Evolutionary conservation across 2,113 vertebrate species (phyloP).

Genomic region (Thamnophis sirtalis): DNA sequence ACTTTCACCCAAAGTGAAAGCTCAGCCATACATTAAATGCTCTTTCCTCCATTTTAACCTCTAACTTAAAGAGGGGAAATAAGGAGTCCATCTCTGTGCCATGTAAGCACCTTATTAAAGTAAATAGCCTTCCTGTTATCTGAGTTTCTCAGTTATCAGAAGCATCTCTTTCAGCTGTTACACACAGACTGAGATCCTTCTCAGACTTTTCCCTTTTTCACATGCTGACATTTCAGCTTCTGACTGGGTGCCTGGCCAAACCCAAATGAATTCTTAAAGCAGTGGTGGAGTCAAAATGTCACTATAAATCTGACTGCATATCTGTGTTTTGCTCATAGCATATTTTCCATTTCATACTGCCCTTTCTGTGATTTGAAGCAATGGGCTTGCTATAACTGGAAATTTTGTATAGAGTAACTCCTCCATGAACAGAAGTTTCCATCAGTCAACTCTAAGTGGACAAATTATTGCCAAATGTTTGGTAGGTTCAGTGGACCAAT

Average conservation of each 20-base stretch:
- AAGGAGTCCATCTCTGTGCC: background rate
- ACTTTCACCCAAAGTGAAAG: background rate
- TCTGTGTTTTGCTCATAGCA: background rate
- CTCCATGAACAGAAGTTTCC: background rate
- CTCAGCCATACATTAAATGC: background rate
- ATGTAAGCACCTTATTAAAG: background rate
- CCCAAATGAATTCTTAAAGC: background rate
- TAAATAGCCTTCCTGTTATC: background rate
- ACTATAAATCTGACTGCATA: background rate
- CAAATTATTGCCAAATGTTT: background rate
- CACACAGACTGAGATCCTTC: background rate
- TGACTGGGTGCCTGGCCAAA: background rate
- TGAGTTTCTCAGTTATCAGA: background rate
- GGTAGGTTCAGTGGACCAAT: background rate
- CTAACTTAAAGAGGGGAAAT: background rate
- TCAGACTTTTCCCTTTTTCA: background rate
- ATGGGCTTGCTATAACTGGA: background rate
- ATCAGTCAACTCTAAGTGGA: background rate
- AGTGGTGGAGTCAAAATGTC: background rate
- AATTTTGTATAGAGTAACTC: background rate
- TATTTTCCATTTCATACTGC: background rate
- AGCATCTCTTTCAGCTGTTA: background rate
- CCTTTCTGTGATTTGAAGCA: background rate
- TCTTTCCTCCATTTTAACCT: background rate
- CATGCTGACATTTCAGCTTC: background rate